Evolutionary conservation across 2,888 invertebrate species (phyloP), one percentile per base, ranked within the genome.

Genomic region (Cancer borealis): DNA sequence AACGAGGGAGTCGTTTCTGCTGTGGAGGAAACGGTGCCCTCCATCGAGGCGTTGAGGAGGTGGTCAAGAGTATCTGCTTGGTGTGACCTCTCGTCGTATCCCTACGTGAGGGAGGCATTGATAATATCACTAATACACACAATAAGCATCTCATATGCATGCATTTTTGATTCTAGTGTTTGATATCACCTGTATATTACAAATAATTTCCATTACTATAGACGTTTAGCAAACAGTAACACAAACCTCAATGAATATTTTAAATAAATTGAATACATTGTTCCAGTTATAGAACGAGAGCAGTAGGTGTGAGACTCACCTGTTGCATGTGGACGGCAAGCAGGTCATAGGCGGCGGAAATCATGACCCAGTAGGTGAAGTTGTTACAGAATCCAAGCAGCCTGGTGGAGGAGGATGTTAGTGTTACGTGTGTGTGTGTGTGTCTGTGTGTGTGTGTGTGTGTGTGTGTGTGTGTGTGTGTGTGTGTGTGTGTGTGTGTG

Each of bases 351-450:
- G 95, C 95, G 0, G 95, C 95, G 2, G 95, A 94, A 84, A 95
- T 95, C 93, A 95, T 93, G 66, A 95, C 95, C 95, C 95, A 95
- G 92, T 95, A 95, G 46, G 95, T 94, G 92, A 95, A 95, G 87
- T 95, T 95, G 94, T 95, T 95, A 92, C 95, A 95, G 92, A 95
- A 95, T 1, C 95, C 95, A 3, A 95, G 90, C 46, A 94, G 73
- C 95, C 95, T 95, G 91, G 46, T 0, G 21, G 88, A n/a, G 46
- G 12, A 79, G 26, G 26, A 79, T 5, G 12, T 30, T 46, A 21
- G 46, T 88, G 46, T 8, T 46, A 21, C 26, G 6, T 87, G 87
- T 87, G 87, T 87, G 87, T 88, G 46, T 46, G 46, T 88, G 88
- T 88, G 88, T 46, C 46, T 88, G 88, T 88, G 88, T 88, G 46